Conservation (phyloP, 2,113 vertebrate genomes). For the Hippocampus zosterae region DNA sequence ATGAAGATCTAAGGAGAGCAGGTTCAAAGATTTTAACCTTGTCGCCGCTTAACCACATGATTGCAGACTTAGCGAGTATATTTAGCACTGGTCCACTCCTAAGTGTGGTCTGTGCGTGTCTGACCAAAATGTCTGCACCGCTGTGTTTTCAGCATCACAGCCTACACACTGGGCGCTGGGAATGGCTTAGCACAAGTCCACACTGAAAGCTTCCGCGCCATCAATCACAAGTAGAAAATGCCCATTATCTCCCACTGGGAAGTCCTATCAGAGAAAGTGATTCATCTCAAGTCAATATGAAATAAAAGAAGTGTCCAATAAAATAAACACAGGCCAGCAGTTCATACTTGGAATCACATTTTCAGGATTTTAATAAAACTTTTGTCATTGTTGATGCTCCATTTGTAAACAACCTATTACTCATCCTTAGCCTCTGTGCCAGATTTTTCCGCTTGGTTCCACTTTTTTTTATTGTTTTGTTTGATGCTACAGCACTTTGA, state of each 20-base stretch:
- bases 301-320: conserved; percentile 15
- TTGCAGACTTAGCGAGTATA: conserved; percentile 67
- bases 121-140: conserved; percentile 37
- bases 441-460: conserved; percentile 10
- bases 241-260: conserved; percentile 39
- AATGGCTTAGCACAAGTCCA: conserved; percentile 11
- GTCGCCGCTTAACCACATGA: conserved; percentile 63
- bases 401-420: conserved; percentile 23
- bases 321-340: not conserved
- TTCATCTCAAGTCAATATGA: conserved; percentile 13
- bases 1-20: conserved; percentile 35
- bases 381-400: conserved; percentile 18
- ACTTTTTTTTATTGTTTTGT: conserved; percentile 21
- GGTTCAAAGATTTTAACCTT: conserved; percentile 58
- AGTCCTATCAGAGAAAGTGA: conserved; percentile 33
- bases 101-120: conserved; percentile 44
- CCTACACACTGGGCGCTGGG: conserved; percentile 20
- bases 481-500: conserved; percentile 17
- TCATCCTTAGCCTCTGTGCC: conserved; percentile 7
- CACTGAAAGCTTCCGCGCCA: conserved; percentile 23
- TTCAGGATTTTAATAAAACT: conserved; percentile 32
- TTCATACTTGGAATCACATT: conserved; percentile 15
- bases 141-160: conserved; percentile 28
- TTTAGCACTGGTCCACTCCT: conserved; percentile 65
- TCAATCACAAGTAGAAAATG: conserved; percentile 15